Percentiles rank a stretch among this genome's conserved stretches.
Evolutionary conservation across 2,888 invertebrate genomes (phyloP).

Genomic region (Steinernema carpocapsae): DNA sequence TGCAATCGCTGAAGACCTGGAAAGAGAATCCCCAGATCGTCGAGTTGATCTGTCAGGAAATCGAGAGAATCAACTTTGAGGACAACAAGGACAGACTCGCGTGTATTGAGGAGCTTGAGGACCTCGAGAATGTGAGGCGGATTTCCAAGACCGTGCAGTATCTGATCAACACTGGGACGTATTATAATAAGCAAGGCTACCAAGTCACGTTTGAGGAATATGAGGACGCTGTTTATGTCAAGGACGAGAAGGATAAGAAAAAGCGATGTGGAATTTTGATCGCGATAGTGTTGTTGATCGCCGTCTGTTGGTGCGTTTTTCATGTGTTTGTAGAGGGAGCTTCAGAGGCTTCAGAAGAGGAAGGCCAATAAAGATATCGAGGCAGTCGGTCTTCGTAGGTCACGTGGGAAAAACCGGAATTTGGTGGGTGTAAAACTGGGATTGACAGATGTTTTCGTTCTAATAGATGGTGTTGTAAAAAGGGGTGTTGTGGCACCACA

Average conservation of each 20-base stretch:
- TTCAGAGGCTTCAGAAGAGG: background rate
- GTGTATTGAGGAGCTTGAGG: background rate
- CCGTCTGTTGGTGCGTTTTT: background rate
- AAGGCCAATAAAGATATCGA: too few species aligned
- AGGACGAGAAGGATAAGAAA: background rate
- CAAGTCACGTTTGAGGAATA: background rate
- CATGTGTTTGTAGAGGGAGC: background rate
- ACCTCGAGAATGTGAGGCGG: background rate
- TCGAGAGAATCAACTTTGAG: background rate
- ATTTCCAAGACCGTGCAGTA: background rate
- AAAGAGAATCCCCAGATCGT: background rate
- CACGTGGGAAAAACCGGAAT: too few species aligned
- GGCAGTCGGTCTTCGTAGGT: too few species aligned
- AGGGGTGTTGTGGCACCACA: too few species aligned
- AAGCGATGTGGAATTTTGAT: background rate
- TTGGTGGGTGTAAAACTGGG: too few species aligned
- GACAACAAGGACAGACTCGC: background rate
- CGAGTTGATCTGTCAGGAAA: background rate
- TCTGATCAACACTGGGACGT: background rate
- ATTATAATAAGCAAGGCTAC: background rate
- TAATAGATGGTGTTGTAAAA: too few species aligned
- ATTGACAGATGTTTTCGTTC: too few species aligned
- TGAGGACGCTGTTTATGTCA: background rate
- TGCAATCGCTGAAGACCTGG: background rate
- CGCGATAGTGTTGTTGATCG: background rate